Evolutionary conservation across 2,888 invertebrate genomes (phyloP), one percentile per base, ranked within the genome.

Genomic region (Drosophila birchii): DNA sequence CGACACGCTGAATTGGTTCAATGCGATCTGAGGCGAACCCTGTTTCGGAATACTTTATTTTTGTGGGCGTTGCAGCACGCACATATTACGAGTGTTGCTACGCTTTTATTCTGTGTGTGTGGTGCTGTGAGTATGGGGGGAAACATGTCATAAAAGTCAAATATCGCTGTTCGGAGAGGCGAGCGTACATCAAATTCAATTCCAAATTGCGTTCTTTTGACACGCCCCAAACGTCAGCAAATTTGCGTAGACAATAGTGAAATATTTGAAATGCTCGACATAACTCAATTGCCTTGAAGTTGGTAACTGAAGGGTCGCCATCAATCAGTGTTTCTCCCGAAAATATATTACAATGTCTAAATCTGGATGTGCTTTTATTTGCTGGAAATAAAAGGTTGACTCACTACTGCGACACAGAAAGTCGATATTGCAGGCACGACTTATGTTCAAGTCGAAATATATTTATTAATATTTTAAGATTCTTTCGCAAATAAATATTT

Each of bases 141-240:
- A 53, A 63, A 76, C 63, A 71, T 75, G 77, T 64, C 63, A 76
- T 75, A 71, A 76, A 76, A 76, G 60, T 71, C 75, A 72, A 64
- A 75, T 76, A 75, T 60, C 38, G 59, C 53, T 38, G 41, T 20
- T 2, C 39, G 20, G 29, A 55, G 43, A 63, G 56, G 63, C 51
- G 51, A 36, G 54, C 55, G 38, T 56, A 58, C 57, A 60, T 58
- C 62, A 70, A 76, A 75, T 77, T 72, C 59, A 63, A 77, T 72
- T 72, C 18, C 54, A 76, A 67, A 60, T 75, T 68, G 44, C 39
- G 51, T 53, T 68, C 56, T 47, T 68, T 44, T 60, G 76, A 75
- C 74, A 76, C 45, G 36, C 39, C 45, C 51, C 51, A 36, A 60
- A 56, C 73, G 47, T 60, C 75, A 63, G 45, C 77, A 51, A 32